Conservation (phyloP, 2,888 invertebrate species). For the Orchesella flavescens region DNA sequence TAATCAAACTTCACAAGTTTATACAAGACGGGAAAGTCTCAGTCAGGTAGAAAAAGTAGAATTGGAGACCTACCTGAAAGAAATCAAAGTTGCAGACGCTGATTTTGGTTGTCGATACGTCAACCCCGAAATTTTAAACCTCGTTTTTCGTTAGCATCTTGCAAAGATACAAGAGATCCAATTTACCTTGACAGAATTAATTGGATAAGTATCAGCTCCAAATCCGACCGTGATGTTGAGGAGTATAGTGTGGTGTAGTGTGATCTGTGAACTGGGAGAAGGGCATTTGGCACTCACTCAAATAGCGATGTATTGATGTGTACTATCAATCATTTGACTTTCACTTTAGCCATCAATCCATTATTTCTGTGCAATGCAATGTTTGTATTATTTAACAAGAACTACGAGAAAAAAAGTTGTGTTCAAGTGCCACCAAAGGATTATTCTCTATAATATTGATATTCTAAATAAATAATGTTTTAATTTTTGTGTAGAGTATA, state of each 20-base stretch:
- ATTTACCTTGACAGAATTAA: conserved; percentile 31
- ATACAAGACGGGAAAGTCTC: too few species aligned
- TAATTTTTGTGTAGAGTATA: too few species aligned
- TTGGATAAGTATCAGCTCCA: conserved; percentile 24
- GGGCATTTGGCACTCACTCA: too few species aligned
- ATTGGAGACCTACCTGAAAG: conserved; percentile 37
- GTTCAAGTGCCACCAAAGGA: too few species aligned
- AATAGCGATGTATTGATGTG: background rate
- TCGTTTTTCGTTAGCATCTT: background rate
- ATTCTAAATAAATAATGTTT: too few species aligned
- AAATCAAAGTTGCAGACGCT: background rate
- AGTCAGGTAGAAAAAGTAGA: too few species aligned
- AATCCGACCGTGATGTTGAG: background rate
- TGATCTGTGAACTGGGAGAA: too few species aligned
- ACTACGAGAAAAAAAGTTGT: too few species aligned
- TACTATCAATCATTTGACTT: background rate
- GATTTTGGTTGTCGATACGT: conserved; percentile 10
- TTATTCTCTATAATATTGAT: too few species aligned
- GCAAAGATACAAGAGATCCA: conserved; percentile 21
- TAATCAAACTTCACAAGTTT: too few species aligned
- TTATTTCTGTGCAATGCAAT: background rate
- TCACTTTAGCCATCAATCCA: background rate
- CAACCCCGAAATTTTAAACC: background rate
- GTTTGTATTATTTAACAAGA: too few species aligned
- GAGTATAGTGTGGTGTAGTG: background rate